These are phyloP conservation scores for Omphaloscelis lunosa DNA, from an alignment of 2,888 invertebrate genomes.

Conservation along the genomic window DNA sequence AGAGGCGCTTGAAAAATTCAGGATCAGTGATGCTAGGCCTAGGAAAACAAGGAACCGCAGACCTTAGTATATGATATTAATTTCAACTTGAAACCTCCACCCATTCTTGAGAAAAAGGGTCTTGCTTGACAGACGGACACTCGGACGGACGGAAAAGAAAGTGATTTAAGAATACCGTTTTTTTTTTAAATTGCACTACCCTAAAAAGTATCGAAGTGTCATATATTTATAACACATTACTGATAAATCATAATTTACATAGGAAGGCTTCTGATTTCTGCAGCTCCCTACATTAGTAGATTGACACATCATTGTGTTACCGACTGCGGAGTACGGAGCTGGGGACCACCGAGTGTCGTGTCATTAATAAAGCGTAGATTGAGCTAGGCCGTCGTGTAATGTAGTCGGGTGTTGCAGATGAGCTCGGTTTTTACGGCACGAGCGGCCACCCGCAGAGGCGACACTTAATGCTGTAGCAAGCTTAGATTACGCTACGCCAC, in stretches of 20 bases:
- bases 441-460: conserved; percentile 89
- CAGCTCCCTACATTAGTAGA: conserved; percentile 28
- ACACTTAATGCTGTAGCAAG: conserved; percentile 75
- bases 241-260: background rate
- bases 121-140: background rate
- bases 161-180: too few species aligned
- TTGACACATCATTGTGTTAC: conserved; percentile 72
- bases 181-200: background rate
- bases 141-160: background rate
- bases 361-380: conserved; percentile 88
- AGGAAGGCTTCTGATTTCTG: background rate
- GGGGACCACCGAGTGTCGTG: conserved; percentile 80
- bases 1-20: background rate
- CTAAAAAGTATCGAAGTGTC: background rate
- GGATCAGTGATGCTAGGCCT: background rate
- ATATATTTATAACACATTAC: background rate
- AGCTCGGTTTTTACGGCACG: conserved; percentile 89
- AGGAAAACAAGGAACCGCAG: background rate
- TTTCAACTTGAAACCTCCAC: background rate
- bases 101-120: background rate
- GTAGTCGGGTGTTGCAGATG: conserved; percentile 85
- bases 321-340: conserved; percentile 53
- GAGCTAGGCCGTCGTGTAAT: conserved; percentile 85
- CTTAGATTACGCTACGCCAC: conserved; percentile 59
- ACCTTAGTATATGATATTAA: background rate